Evolutionary conservation across 2,113 vertebrate species (phyloP).

Genomic region (Dipodomys merriami): DNA sequence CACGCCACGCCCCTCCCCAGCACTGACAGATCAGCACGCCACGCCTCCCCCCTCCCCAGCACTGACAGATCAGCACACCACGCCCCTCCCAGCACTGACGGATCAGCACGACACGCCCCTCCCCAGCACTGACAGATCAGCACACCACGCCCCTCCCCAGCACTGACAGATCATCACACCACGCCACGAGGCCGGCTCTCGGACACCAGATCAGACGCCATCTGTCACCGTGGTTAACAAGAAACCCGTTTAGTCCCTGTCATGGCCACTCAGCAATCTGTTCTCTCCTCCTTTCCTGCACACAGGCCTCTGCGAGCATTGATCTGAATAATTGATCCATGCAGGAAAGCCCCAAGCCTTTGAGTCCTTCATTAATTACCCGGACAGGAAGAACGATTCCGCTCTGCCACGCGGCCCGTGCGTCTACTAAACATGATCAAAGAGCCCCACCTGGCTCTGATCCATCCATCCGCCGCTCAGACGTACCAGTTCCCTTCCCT

Average conservation of each 20-base stretch:
- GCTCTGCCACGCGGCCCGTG: background rate
- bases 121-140: background rate
- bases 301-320: constrained; percentile 1
- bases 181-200: fast-evolving
- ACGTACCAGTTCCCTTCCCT: background rate
- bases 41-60: no score
- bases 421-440: fast-evolving
- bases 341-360: constrained; percentile 22
- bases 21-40: no score
- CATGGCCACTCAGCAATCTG: constrained; percentile 40
- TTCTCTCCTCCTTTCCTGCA: constrained; percentile 31
- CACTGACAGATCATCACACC: background rate
- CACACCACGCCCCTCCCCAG: no score
- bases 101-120: fast-evolving
- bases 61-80: no score
- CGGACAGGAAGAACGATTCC: constrained; percentile 51
- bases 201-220: fast-evolving
- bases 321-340: constrained; percentile 67
- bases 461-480: background rate
- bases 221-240: background rate
- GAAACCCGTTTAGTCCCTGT: constrained; percentile 46
- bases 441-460: background rate
- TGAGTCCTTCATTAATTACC: constrained; percentile 64
- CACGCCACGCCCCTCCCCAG: no score
- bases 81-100: background rate